Base-by-base conservation (phyloP, 2,113 vertebrate species). In the Calonectris borealis region DNA sequence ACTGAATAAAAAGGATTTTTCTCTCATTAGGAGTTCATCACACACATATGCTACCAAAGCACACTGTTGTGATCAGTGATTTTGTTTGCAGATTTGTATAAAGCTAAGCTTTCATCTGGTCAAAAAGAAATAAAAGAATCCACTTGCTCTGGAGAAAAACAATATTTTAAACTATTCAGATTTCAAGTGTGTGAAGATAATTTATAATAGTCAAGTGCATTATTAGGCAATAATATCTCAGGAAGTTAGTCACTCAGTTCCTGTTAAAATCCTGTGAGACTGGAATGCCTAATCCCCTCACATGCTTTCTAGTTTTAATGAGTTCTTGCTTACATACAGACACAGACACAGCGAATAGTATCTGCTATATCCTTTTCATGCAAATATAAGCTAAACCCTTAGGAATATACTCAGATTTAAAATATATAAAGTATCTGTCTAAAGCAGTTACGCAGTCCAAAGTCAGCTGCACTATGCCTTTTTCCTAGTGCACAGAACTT, bases 141-240 rank as follows among this genome's bases (percentile, higher is more conserved):
- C 25, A 61, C 19, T 81, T 87, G 62, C 15, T 69, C 82, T 83
- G 52, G 76, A 86, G 91, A 83, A 72, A 95, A 96, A 55, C 62
- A 91, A 24, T 81, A 80, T 91, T 97, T 93, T 89, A 92, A 93
- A 91, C 66, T 70, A 92, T 93, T 96, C 84, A 64, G 51, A 81
- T 95, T 97, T 94, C 81, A 87, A 89, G 84, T 44, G 55, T 91
- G 57, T 95, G 91, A 91, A 93, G 77, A 95, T 70, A 92, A 94
- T 96, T 92, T 95, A 76, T 89, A 94, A 69, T 10, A 86, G 65
- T 75, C 62, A 95, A 85, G 44, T 79, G 21, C 83, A 83, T 90
- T 93, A 93, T 90, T 92, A 93, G 54, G 57, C 48, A 92, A 82
- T 81, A 94, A 90, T 89, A 71, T 93, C 69, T 94, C 80, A 93